phyloP scores from a whole-genome alignment of 2,888 invertebrate genomes.

The Netelia fuscicornis region DNA sequence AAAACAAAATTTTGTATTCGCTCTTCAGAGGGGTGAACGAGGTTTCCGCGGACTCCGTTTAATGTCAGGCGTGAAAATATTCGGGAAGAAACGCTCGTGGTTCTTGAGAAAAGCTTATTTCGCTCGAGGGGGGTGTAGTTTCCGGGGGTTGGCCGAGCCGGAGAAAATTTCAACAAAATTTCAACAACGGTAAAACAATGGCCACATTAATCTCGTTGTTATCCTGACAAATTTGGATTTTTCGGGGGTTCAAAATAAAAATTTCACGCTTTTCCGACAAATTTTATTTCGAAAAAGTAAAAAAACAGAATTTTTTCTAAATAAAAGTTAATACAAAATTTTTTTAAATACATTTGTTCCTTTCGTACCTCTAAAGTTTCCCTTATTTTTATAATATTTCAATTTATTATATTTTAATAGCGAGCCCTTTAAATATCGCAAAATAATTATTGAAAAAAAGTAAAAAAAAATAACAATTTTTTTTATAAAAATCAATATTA shows the following conservation, averaged over 20 bases:
- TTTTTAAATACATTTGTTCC: too few relatives aligned
- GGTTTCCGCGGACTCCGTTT: not conserved
- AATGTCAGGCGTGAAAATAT: conserved; percentile 37
- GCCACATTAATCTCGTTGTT: too few relatives aligned
- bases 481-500: too few relatives aligned
- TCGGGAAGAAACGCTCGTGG: conserved; percentile 40
- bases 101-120: conserved; percentile 54
- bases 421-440: too few relatives aligned
- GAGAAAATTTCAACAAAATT: conserved; percentile 1
- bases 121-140: conserved; percentile 15
- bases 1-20: conserved; percentile 28
- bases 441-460: too few relatives aligned
- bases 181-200: too few relatives aligned
- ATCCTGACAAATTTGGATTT: too few relatives aligned
- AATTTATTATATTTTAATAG: too few relatives aligned
- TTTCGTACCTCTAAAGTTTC: too few relatives aligned
- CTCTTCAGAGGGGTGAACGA: not conserved
- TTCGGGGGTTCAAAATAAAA: not conserved
- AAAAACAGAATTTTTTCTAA: not conserved
- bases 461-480: too few relatives aligned
- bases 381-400: too few relatives aligned
- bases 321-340: not conserved
- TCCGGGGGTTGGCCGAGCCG: not conserved
- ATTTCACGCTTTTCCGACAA: not conserved
- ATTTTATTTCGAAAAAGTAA: not conserved